Conservation (phyloP, 2,797 vertebrate species). For the Gymnoscopelus braueri region DNA sequence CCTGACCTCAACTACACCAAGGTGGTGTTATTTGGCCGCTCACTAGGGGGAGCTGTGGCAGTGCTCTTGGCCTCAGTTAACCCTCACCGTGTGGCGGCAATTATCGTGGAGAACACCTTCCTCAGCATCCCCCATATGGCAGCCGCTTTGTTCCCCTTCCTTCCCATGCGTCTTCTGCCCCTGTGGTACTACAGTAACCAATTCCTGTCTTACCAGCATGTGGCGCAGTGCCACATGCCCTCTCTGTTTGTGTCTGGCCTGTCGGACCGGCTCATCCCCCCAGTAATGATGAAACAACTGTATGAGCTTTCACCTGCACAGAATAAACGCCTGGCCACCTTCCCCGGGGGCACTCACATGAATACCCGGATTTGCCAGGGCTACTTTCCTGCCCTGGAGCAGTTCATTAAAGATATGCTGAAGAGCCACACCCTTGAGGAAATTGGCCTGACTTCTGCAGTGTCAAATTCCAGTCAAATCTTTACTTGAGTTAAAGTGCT, state of each 20-base stretch:
- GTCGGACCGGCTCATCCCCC: conserved; percentile 97
- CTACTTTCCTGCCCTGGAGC: conserved; percentile 96
- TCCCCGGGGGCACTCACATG: conserved; percentile 97
- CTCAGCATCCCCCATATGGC: conserved; percentile 99
- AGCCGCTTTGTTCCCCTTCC: conserved; percentile 94
- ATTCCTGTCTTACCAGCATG: conserved; percentile 95
- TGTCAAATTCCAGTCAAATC: conserved; percentile 72
- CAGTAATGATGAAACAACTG: conserved; percentile 99
- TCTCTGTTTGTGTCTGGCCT: conserved; percentile 97
- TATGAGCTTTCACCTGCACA: conserved; percentile 96
- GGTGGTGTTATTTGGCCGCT: conserved; percentile 96
- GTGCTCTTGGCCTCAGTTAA: conserved; percentile 94
- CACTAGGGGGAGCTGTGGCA: conserved; percentile 96
- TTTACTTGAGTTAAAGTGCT: too few species aligned
- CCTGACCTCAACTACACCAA: conserved; percentile 97
- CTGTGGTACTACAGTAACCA: conserved; percentile 99
- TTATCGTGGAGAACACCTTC: conserved; percentile 98
- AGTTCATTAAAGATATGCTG: conserved; percentile 95
- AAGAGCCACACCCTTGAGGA: conserved; percentile 94
- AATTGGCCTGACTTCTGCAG: conserved; percentile 86
- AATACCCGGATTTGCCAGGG: conserved; percentile 99
- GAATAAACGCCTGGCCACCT: conserved; percentile 97
- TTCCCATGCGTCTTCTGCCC: conserved; percentile 95
- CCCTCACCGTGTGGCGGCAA: conserved; percentile 93
- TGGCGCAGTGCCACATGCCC: conserved; percentile 95